Percentiles rank a stretch among this genome's conserved stretches.
Conservation (phyloP, 2,888 invertebrate genomes). For the Diarsia dahlii region DNA sequence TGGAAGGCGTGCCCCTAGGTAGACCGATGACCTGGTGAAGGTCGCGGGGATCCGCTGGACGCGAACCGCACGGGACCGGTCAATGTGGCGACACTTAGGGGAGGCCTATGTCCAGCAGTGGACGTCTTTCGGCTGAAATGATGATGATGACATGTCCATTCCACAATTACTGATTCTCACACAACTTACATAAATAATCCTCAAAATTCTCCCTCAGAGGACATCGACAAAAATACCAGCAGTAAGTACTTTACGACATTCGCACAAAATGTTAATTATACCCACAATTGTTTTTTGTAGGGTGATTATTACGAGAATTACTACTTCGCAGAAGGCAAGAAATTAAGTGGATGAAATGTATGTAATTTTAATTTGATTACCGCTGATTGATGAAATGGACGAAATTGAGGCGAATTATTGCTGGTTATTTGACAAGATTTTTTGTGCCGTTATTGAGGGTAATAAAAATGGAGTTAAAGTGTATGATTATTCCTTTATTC, state of each 20-base stretch:
- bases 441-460: constrained; percentile 3
- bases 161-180: too few relatives aligned
- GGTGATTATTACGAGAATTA: constrained; percentile 40
- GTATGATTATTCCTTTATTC: background rate
- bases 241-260: constrained; percentile 12
- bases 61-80: too few relatives aligned
- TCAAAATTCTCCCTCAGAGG: background rate
- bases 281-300: constrained; percentile 20
- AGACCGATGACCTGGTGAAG: too few relatives aligned
- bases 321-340: constrained; percentile 25
- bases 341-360: constrained; percentile 44
- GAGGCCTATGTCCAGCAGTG: too few relatives aligned
- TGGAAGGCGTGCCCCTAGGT: too few relatives aligned
- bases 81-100: too few relatives aligned
- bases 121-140: too few relatives aligned
- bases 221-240: background rate
- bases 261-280: constrained; percentile 38
- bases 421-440: constrained; percentile 16
- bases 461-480: constrained; percentile 8
- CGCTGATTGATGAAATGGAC: constrained; percentile 38
- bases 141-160: too few relatives aligned
- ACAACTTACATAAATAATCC: constrained; percentile 10
- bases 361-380: constrained; percentile 55
- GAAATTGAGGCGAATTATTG: constrained; percentile 33
- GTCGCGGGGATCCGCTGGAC: too few relatives aligned